Evolutionary conservation across 2,113 vertebrate species (phyloP), one percentile per base, ranked within the genome.

Genomic region (Malurus melanocephalus): DNA sequence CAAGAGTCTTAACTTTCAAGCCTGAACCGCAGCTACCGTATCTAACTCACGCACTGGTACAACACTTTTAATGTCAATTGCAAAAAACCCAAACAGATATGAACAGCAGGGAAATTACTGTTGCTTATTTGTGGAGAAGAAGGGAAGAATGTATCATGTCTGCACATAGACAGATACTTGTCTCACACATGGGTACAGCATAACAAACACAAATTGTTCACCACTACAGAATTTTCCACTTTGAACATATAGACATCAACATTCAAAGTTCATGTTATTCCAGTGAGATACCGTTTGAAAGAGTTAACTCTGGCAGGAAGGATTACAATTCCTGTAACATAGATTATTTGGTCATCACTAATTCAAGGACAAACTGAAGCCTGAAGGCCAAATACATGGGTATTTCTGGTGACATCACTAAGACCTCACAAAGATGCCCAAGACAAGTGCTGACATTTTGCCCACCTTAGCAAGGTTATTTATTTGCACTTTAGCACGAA

Each of bases 21-120:
- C 26, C 61, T 38, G 52, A 85, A 69, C 28, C 74, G 73, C 62
- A 75, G 55, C 38, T 38, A 80, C 22, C 14, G 11, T 6, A 43
- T 74, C 53, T 65, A 72, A 45, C 35, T 55, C 35, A 74, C 42
- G 28, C 32, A 57, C 42, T 32, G 6, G 38, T 42, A 82, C 65
- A 72, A 61, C 6, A 17, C 15, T 64, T 61, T 73, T 20, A 26
- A 56, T 18, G 33, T 28, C 28, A 46, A 33, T 49, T 35, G 23
- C 2, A 14, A 72, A 65, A 75, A 18, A 5, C 0, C 20, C 43
- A 43, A 33, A 11, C 6, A 2, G 8, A 32, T 7, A 4, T 57
- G 6, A 27, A 42, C 8, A 73, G 30, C 49, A 30, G 18, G 9
- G 20, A 4, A 3, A 4, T 56, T 69, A 72, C 21, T 68, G 26